Conservation (phyloP, 2,113 vertebrate species). For the Speoplatyrhinus poulsoni region DNA sequence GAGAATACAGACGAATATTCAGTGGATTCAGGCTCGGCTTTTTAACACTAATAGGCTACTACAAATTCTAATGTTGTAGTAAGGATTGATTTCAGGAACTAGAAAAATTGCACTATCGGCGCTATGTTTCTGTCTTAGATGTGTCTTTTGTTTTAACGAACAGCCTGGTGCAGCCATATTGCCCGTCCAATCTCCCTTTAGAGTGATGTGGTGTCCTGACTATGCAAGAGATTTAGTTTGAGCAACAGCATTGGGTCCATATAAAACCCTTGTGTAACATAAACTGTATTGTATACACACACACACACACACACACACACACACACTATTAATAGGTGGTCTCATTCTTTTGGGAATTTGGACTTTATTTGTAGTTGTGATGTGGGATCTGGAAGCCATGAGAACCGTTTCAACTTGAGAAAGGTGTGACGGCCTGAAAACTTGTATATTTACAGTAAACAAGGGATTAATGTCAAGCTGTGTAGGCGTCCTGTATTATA, state of each 20-base stretch:
- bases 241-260: neutral
- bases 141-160: slow-evolving; percentile 1
- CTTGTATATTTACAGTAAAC: neutral
- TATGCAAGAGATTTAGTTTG: slow-evolving; percentile 2
- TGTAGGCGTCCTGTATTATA: neutral
- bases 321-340: slow-evolving; percentile 4
- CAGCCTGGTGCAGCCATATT: neutral
- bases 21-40: too few relatives aligned
- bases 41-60: neutral
- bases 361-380: slow-evolving; percentile 34
- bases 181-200: neutral
- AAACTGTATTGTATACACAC: neutral
- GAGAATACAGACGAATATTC: neutral
- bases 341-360: slow-evolving; percentile 29
- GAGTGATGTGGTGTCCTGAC: neutral
- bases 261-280: neutral
- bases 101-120: neutral
- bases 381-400: slow-evolving; percentile 11
- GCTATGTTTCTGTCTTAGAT: slow-evolving; percentile 5
- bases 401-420: neutral
- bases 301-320: too few relatives aligned
- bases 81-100: neutral
- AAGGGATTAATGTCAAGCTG: neutral
- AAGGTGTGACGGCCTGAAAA: too few relatives aligned
- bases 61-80: neutral